Conservation (phyloP, 64 coral and sea anemone species). For the Catalaphyllia jardinei region DNA sequence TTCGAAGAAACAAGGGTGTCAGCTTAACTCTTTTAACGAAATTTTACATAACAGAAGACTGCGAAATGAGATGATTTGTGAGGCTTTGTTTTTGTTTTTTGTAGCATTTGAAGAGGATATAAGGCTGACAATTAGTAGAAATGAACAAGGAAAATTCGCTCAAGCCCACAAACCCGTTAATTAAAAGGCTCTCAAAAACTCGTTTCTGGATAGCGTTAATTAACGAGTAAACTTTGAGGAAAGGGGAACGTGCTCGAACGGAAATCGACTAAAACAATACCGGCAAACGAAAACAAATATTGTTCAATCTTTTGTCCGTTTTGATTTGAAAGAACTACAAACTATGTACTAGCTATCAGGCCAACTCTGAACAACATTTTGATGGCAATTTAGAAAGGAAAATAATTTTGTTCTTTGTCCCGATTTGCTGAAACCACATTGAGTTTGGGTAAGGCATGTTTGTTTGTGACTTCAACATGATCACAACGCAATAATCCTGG, state of each 20-base stretch:
- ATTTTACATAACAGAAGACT: constrained; percentile 38
- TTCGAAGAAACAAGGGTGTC: background rate
- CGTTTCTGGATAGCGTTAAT: background rate
- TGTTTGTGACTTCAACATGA: too few relatives aligned
- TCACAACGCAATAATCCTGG: too few relatives aligned
- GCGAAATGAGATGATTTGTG: background rate
- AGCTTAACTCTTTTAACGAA: constrained; percentile 8
- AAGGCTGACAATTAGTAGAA: constrained; percentile 13
- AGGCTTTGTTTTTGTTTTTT: background rate
- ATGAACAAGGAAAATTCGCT: constrained; percentile 9
- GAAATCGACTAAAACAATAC: background rate
- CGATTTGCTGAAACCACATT: too few relatives aligned
- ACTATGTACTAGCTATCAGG: background rate
- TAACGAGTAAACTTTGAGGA: background rate
- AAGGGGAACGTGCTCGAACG: background rate
- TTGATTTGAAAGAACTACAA: background rate
- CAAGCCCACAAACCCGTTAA: background rate
- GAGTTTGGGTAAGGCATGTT: too few relatives aligned
- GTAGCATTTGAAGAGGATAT: background rate
- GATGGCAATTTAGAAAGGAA: background rate
- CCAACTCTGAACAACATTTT: background rate
- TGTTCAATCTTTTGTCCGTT: background rate
- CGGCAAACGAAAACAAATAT: background rate
- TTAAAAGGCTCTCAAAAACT: background rate
- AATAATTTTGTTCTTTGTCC: background rate